These are phyloP conservation scores for Tenthredo livida DNA, from an alignment of 2,888 invertebrate genomes.

Conservation along the genomic window DNA sequence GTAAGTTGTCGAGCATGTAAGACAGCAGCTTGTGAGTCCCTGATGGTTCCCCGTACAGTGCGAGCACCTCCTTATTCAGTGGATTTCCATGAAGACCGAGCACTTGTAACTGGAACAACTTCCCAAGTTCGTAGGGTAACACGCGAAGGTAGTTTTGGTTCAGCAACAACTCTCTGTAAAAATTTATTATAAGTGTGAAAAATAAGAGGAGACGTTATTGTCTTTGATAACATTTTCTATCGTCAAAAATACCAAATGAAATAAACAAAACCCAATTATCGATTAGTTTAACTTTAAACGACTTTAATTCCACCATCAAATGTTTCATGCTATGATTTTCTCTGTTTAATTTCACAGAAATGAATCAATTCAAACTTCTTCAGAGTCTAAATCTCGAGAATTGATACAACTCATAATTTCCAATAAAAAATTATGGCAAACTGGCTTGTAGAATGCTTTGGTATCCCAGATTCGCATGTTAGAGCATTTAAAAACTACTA, in stretches of 20 bases:
- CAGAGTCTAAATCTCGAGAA: neutral
- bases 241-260: neutral
- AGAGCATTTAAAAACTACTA: neutral
- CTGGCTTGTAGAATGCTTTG: neutral
- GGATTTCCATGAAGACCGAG: constrained; percentile 97
- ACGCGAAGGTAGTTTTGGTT: constrained; percentile 96
- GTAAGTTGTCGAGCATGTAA: constrained; percentile 97
- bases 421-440: neutral
- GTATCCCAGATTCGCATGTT: neutral
- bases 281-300: neutral
- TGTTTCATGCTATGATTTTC: neutral
- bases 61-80: constrained; percentile 93
- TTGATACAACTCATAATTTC: neutral
- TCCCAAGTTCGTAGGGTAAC: constrained; percentile 98
- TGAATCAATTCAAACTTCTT: neutral
- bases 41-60: constrained; percentile 94
- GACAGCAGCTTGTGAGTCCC: constrained; percentile 96
- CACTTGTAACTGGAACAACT: constrained; percentile 96
- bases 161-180: constrained; percentile 92
- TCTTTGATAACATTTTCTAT: neutral
- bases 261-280: neutral
- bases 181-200: constrained; percentile 51
- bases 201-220: constrained; percentile 35
- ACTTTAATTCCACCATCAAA: neutral
- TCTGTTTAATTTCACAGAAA: neutral